phyloP scores from a whole-genome alignment of 2,113 vertebrate genomes.

The Etheostoma spectabile region DNA sequence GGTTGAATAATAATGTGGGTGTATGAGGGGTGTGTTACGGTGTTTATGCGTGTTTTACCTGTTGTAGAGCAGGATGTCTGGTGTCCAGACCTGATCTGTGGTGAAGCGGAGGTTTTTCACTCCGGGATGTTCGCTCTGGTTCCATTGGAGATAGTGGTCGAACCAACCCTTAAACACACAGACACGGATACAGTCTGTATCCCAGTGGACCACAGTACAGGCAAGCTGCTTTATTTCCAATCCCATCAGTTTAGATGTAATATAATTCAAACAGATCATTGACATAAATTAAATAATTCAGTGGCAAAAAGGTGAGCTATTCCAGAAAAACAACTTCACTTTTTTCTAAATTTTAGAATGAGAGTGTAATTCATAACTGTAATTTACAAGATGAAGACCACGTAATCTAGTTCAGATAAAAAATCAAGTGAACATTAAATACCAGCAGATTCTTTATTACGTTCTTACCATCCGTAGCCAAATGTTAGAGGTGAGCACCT shows the following conservation, averaged over 20 bases:
- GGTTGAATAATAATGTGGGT: neutral
- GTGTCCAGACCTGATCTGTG: conserved; percentile 86
- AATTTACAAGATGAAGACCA: conserved; percentile 1
- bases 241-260: neutral
- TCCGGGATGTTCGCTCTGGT: conserved; percentile 85
- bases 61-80: conserved; percentile 87
- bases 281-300: neutral
- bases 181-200: neutral
- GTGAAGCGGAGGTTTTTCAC: conserved; percentile 87
- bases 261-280: neutral
- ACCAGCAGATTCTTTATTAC: conserved; percentile 1
- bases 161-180: conserved; percentile 81
- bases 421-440: neutral
- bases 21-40: neutral
- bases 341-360: neutral
- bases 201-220: neutral
- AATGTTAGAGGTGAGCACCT: conserved; percentile 86
- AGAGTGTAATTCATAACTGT: neutral
- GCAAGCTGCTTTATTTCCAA: neutral
- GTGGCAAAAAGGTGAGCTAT: neutral
- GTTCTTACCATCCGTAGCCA: conserved; percentile 87
- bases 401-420: neutral
- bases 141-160: conserved; percentile 87
- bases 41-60: conserved; percentile 75
- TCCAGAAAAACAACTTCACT: neutral